Base-by-base conservation (phyloP, 1,140 invertebrate genomes). In the Scylla paramamosain region DNA sequence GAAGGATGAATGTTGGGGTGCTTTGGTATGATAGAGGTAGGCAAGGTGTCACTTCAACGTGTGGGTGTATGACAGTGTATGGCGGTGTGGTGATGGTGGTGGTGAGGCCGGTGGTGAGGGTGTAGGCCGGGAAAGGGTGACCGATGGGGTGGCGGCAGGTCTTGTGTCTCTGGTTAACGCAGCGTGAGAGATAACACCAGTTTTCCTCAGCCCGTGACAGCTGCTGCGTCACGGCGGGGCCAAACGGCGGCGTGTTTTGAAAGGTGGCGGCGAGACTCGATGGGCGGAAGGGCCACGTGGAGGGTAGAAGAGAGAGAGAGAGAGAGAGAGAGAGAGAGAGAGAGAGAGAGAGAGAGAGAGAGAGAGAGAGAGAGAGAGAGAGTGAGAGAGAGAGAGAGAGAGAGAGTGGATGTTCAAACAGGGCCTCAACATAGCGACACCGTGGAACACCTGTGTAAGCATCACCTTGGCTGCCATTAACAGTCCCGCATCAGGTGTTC, bases 111-210 rank as follows among this genome's bases (percentile, higher is more conserved):
- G 86, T 20, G 31, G 86, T 45, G 16, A 45, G 88, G 88, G 16
- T 46, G 88, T 28, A 48, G 88, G n/a, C 31, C 48, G 88, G 87
- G 20, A 28, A 28, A 48, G 31, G 88, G 45, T 3, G 88, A 29
- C n/a, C 12, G 88, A 89, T 39, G 25, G 45, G 88, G 31, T 12
- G n/a, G 89, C 46, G 87, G 87, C 39, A 7, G 87, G 31, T 28
- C 89, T 29, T 29, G 25, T 91, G 90, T 91, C 29, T 77, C 39
- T 32, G 59, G 16, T 77, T 77, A 91, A 46, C 16, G 90, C 32
- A 46, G 90, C 52, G 90, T 91, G 31, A 91, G 90, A 91, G 90
- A 91, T 91, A 91, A 91, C 59, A 77, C 90, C 32, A 46, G 67
- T 91, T 91, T 59, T 91, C 52, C 48, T 39, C 59, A 32, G 32